Evolutionary conservation across 2,797 vertebrate species (phyloP).

Genomic region (Sebastiscus albofasciatus): DNA sequence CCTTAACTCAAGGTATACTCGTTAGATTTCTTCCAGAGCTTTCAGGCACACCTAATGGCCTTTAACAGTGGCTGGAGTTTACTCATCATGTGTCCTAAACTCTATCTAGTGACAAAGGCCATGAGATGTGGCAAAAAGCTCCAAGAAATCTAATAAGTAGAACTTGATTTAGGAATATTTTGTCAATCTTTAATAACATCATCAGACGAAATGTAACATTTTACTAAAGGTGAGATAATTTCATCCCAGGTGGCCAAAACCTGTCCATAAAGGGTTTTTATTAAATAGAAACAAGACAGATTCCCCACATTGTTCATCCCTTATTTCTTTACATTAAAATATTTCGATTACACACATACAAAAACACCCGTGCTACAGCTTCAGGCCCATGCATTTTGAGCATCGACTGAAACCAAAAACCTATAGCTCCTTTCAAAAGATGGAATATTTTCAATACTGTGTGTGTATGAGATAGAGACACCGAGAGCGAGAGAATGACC

Average conservation of each 20-base stretch:
- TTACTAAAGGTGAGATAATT: not conserved
- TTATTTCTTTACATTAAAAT: not conserved
- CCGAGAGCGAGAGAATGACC: conserved; percentile 65
- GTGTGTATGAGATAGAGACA: conserved; percentile 36
- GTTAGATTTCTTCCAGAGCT: not conserved
- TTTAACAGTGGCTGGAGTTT: not conserved
- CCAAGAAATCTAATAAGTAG: not conserved
- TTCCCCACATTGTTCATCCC: not conserved
- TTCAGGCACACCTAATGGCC: not conserved
- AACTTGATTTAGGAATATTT: not conserved
- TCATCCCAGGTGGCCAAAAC: not conserved
- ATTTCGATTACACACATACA: not conserved
- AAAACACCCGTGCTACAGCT: not conserved
- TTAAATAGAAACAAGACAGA: not conserved
- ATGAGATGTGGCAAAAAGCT: not conserved
- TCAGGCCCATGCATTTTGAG: conserved; percentile 1
- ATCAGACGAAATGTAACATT: not conserved
- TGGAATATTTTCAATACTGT: conserved; percentile 29
- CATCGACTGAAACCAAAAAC: conserved; percentile 36
- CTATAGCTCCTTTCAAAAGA: conserved; percentile 29
- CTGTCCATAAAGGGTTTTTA: not conserved
- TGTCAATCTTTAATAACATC: not conserved
- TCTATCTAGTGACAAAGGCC: not conserved
- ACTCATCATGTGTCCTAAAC: not conserved
- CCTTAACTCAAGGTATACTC: not conserved